These are phyloP conservation scores for Thripadectes ignobilis DNA, from an alignment of 2,797 vertebrate species.

Conservation along the genomic window DNA sequence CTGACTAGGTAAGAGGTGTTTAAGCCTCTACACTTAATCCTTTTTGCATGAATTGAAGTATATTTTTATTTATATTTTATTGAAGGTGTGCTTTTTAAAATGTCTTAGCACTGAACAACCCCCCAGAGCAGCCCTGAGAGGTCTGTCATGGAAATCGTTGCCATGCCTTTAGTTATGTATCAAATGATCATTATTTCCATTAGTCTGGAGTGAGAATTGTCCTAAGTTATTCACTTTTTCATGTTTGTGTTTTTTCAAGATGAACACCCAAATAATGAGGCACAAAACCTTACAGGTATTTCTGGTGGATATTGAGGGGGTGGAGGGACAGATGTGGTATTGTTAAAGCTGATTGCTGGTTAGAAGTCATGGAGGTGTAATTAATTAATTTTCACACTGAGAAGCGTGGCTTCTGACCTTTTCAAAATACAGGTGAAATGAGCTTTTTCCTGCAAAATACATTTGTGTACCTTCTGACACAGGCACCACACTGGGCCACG, in stretches of 20 bases:
- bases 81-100: background rate
- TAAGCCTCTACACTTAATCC: background rate
- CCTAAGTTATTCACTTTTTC: background rate
- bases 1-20: background rate
- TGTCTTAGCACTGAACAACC: background rate
- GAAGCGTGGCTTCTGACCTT: background rate
- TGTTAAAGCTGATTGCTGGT: background rate
- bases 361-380: background rate
- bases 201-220: background rate
- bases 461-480: background rate
- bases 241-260: background rate
- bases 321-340: background rate
- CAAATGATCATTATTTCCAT: background rate
- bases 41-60: background rate
- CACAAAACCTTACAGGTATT: background rate
- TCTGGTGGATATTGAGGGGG: background rate
- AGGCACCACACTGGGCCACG: accelerated
- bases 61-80: background rate
- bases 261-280: background rate
- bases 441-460: background rate
- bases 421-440: background rate
- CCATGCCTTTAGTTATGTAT: background rate
- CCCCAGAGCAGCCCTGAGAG: background rate
- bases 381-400: background rate
- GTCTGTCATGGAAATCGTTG: background rate